Base-by-base conservation (phyloP, 1,140 invertebrate species). In the Gryon sp. region DNA sequence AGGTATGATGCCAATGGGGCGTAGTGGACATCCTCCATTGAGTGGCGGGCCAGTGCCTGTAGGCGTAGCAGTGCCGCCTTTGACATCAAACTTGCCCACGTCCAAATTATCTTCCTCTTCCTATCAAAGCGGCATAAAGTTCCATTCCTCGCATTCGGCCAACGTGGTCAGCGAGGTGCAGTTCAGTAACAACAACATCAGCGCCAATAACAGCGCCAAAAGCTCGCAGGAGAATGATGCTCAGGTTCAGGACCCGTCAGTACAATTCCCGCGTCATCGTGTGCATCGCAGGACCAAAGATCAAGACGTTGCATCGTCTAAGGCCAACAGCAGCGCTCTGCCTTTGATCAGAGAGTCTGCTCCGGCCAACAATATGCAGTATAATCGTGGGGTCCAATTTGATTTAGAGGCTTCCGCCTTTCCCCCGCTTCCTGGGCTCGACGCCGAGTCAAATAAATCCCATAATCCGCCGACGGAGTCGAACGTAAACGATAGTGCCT, bases 401-500 rank as follows among this genome's bases (percentile, higher is more conserved):
- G 95, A 96, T 84, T 88, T 96, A 48, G 94, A 94, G 86, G 93
- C 93, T 66, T 90, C 93, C 28, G 92, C 94, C 41, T 96, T 96
- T 85, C 95, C 95, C 50, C 95, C 95, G 46, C 90, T 96, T 83
- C 94, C 94, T 36, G 93, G 93, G 77, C 80, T 89, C 41, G 87
- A 86, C 36, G 80, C 82, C 28, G 85, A 89, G 55, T 65, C 79
- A 43, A 80, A 82, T 50, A 88, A 88, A 59, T 68, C 81, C 11
- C 86, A 85, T 38, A 85, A 81, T 70, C 40, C 79, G 18, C 80
- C 82, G 7, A 79, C 70, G 24, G 83, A 87, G 34, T 66, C 74
- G 9, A 75, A 48, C n/a, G 76, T 81, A 32, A 73, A 76, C 6
- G 82, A 85, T 52, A 83, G 82, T 70, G 80, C 66, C 48, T 79